A percentile compares a stretch with the other conserved stretches of the same genome.
Evolutionary conservation across 2,888 invertebrate genomes (phyloP).

Genomic region (Drosophila acutilabella): DNA sequence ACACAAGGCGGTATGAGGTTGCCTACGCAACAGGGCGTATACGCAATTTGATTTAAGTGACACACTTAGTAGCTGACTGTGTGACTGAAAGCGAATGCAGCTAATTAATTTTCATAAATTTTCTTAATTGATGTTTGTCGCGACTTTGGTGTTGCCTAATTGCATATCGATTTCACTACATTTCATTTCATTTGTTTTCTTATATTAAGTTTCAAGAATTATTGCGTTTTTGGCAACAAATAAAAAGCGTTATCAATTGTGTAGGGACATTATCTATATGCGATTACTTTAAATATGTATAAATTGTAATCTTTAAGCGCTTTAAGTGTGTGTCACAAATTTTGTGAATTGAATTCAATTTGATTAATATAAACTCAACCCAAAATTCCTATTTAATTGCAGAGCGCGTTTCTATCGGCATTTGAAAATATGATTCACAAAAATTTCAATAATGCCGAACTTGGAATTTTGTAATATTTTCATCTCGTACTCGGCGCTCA

Average conservation of each 20-base stretch:
- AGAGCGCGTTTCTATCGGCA: neutral
- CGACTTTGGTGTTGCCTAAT: constrained; percentile 16
- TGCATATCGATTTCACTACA: constrained; percentile 40
- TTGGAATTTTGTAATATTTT: constrained; percentile 28
- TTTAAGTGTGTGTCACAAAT: too few relatives aligned
- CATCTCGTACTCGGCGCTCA: constrained; percentile 18
- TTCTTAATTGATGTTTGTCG: constrained; percentile 17
- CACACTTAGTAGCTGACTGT: neutral
- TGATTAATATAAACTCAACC: neutral
- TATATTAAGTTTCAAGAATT: constrained; percentile 25
- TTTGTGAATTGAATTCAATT: neutral
- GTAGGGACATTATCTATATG: too few relatives aligned
- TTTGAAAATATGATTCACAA: constrained; percentile 32
- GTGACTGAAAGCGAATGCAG: constrained; percentile 4
- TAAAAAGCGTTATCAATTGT: too few relatives aligned
- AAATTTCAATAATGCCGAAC: constrained; percentile 34
- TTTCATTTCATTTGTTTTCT: constrained; percentile 12
- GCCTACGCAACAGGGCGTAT: constrained; percentile 14
- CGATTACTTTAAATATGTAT: too few relatives aligned
- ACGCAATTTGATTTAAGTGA: constrained; percentile 12
- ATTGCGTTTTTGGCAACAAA: too few relatives aligned
- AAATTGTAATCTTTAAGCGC: too few relatives aligned
- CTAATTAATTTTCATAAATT: constrained; percentile 39
- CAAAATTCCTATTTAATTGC: constrained; percentile 13
- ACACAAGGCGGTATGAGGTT: neutral